phyloP scores from a whole-genome alignment of 2,113 vertebrate species.

The Percina caprodes region DNA sequence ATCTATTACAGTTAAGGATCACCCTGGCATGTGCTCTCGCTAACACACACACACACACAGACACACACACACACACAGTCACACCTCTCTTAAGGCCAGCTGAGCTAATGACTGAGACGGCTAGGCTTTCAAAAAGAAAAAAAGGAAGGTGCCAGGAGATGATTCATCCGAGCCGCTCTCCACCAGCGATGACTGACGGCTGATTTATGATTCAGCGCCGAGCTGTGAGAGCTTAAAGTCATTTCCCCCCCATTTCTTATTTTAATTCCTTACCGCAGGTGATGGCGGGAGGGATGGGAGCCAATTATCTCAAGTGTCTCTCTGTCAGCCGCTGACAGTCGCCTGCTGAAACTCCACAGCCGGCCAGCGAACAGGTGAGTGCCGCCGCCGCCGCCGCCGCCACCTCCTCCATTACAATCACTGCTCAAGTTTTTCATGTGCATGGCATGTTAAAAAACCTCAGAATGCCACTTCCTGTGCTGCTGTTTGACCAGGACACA shows the following conservation, averaged over 20 bases:
- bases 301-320: slow-evolving; percentile 82
- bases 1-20: slow-evolving; percentile 81
- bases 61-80: slow-evolving; percentile 32
- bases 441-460: not conserved
- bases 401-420: slow-evolving; percentile 53
- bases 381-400: slow-evolving; percentile 1
- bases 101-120: slow-evolving; percentile 79
- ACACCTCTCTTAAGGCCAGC: slow-evolving; percentile 62
- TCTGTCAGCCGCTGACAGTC: slow-evolving; percentile 71
- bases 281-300: slow-evolving; percentile 77
- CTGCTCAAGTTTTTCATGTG: slow-evolving; percentile 18
- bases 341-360: slow-evolving; percentile 39
- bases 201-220: slow-evolving; percentile 75
- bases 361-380: slow-evolving; percentile 55
- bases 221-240: slow-evolving; percentile 78
- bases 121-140: slow-evolving; percentile 67
- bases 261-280: slow-evolving; percentile 78
- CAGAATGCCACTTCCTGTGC: slow-evolving; percentile 2
- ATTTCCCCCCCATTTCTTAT: slow-evolving; percentile 76
- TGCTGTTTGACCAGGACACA: slow-evolving; percentile 41
- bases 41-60: slow-evolving; percentile 33
- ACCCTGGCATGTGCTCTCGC: slow-evolving; percentile 66
- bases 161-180: slow-evolving; percentile 73
- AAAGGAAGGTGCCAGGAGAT: slow-evolving; percentile 76
- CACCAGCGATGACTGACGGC: slow-evolving; percentile 68